These are phyloP conservation scores for Poeciliopsis infans DNA, from an alignment of 2,797 vertebrate genomes.

Conservation along the genomic window DNA sequence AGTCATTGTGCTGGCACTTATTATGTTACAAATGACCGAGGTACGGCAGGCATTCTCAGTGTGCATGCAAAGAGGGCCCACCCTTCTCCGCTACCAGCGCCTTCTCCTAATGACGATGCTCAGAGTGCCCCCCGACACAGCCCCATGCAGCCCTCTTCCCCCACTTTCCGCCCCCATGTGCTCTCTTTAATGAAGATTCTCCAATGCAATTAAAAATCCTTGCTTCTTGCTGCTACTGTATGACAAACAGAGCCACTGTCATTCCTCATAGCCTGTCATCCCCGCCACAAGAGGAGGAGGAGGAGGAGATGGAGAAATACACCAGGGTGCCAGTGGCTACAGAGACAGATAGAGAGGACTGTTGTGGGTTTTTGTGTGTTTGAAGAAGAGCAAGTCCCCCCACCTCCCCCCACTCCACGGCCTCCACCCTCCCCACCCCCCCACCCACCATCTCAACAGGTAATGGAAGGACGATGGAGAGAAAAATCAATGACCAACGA, in stretches of 20 bases:
- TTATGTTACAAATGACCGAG: constrained; percentile 99
- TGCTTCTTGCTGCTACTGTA: constrained; percentile 88
- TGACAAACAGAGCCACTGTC: constrained; percentile 83
- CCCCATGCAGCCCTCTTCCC: constrained; percentile 64
- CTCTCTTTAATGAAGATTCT: constrained; percentile 96
- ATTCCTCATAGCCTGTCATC: constrained; percentile 79
- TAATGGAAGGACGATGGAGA: constrained; percentile 74
- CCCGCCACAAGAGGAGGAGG: constrained; percentile 59
- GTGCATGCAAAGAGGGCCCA: constrained; percentile 93
- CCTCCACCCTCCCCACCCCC: not conserved
- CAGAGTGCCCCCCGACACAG: constrained; percentile 87
- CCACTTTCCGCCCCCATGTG: constrained; percentile 73
- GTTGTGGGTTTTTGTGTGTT: constrained; percentile 51
- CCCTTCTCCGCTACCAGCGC: constrained; percentile 80
- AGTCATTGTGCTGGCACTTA: constrained; percentile 99
- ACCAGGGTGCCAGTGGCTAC: constrained; percentile 74
- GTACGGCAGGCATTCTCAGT: constrained; percentile 96
- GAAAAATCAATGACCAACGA: constrained; percentile 79
- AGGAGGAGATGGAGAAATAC: constrained; percentile 77
- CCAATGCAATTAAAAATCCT: constrained; percentile 97
- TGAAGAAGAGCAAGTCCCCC: constrained; percentile 63
- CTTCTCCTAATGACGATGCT: constrained; percentile 95
- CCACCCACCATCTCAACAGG: constrained; percentile 74
- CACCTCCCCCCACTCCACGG: not conserved
- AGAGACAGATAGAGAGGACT: constrained; percentile 70